Evolutionary conservation across 2,888 invertebrate species (phyloP), one percentile per base, ranked within the genome.

Genomic region (Crematogaster levior): DNA sequence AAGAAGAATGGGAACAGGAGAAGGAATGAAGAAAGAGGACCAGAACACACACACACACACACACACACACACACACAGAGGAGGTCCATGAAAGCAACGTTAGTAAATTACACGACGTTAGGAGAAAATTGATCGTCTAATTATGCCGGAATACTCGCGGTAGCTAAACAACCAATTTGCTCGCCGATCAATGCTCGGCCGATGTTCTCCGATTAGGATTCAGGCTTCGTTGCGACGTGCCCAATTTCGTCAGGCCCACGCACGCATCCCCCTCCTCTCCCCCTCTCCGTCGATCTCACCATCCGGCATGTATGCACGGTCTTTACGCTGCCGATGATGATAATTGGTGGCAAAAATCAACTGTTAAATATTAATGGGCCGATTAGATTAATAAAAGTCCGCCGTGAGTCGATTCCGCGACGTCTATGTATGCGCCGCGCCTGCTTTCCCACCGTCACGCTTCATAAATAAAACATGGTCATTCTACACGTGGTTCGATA

Each of bases 351-450:
- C 86, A 87, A 90, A 92, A 90, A 90, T 90, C 91, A 86, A 87
- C 90, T 90, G 88, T 89, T 92, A 88, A 91, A 93, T 93, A 93
- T 92, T 92, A 91, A 93, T 93, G 85, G 86, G 73, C 73, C 87
- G 90, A 92, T 92, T 92, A 92, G 90, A 88, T 91, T 89, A 89
- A 91, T 86, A 87, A 88, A 86, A 83, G 77, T 80, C 46, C 68
- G 30, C 21, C 60, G 53, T 34, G n/a, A 53, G 65, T 51, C 15
- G 73, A 74, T 30, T 65, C 12, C 40, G 43, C 12, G 53, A 48
- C 51, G 10, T 83, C 63, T 86, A 84, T 77, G 86, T 75, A 86
- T 83, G 82, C 68, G 37, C 21, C 40, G 27, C 40, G 24, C 27
- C 3, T 18, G 24, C n/a, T 34, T 30, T 46, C 24, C 1, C n/a